These are phyloP conservation scores for Sylvietta virens DNA, from an alignment of 2,113 vertebrate species.

Conservation along the genomic window DNA sequence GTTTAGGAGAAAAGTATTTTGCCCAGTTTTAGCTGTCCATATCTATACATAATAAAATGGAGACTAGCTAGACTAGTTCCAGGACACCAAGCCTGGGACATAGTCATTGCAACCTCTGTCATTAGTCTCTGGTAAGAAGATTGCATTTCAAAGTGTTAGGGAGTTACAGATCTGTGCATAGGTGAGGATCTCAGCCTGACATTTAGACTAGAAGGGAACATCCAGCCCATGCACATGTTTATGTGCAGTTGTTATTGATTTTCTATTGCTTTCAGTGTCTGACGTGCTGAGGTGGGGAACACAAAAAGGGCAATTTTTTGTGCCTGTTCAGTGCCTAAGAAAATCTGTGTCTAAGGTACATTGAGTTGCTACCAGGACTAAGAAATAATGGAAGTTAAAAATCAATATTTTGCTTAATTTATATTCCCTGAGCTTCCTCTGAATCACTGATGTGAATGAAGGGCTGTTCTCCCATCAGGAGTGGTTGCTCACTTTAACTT, in stretches of 20 bases:
- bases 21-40: neutral
- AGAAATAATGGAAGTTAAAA: slow-evolving; percentile 54
- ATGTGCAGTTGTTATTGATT: neutral
- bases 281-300: neutral
- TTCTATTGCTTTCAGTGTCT: neutral
- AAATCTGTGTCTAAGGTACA: neutral
- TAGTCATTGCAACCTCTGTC: rapidly evolving
- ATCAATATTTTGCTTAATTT: slow-evolving; percentile 26
- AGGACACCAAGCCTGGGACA: neutral
- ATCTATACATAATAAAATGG: neutral
- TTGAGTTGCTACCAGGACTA: neutral
- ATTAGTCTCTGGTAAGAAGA: neutral
- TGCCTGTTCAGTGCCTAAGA: neutral
- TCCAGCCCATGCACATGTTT: neutral
- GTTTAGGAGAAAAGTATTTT: neutral
- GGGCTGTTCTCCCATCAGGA: neutral
- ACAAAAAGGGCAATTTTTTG: neutral
- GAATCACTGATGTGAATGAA: neutral
- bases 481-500: neutral
- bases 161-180: neutral
- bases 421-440: neutral
- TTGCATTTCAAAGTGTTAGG: neutral
- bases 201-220: neutral
- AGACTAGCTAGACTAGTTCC: neutral
- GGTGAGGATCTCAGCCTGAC: neutral